Base-by-base conservation (phyloP, 2,113 vertebrate genomes). In the Pygathrix nemaeus region DNA sequence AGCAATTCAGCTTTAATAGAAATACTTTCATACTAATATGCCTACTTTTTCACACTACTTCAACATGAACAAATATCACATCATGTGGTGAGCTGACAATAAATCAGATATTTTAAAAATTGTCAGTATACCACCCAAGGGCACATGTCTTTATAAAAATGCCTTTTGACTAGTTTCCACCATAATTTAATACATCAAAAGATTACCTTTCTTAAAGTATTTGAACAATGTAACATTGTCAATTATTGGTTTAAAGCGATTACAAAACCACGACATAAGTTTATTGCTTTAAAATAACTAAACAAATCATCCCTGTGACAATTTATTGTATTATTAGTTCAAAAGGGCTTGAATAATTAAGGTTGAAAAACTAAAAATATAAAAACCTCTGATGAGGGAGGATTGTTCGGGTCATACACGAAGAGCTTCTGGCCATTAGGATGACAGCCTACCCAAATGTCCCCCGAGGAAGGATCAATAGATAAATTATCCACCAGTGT, bases 391-490 rank as follows among this genome's bases (percentile, higher is more conserved):
- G 99, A 99, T 16, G 99, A 99, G 38, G 99, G 98, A 70, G 97
- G 99, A 93, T 99, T 98, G n/a, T 99, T 98, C 2, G 98, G 98
- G 97, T 99, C 98, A 1, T 97, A 93, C 72, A 92, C 12, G 0
- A 99, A 7, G 2, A 98, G 0, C 97, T 99, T 99, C 98, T 98
- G 98, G 64, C 76, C 99, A 32, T 99, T 99, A 27, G 99, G 99
- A 96, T 99, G 99, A 97, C 99, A 99, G 64, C 99, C 99, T 73
- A 98, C 25, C 99, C 99, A 99, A 96, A 99, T 94, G 94, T 99
- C 99, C 61, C 99, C 99, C 27, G 99, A 99, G 70, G 98, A 97
- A 88, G 97, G 98, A 70, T 99, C 99, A 32, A 99, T 96, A 92
- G 99, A 99, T 45, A 99, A 94, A 88, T 99, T 99, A 98, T 99